Base-by-base conservation (phyloP, 1,140 invertebrate genomes). In the Heterodera carotae region DNA sequence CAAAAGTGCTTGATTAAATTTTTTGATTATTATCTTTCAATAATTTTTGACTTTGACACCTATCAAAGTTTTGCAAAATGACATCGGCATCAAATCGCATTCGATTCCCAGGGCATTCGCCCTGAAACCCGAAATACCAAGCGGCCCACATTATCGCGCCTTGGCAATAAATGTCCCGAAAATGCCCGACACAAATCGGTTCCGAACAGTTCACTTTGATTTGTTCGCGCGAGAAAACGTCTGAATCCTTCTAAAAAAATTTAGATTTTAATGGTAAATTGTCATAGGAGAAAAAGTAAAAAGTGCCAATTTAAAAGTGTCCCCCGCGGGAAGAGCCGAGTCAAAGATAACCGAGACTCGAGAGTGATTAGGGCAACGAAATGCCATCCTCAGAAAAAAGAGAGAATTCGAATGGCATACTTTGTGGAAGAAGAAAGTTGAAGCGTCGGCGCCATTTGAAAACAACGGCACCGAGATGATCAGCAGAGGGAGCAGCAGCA, bases 81-180 rank as follows among this genome's bases (percentile, higher is more conserved):
- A 29, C 69, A 29, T 76, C 36, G 22, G 80, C 27, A 5, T 66
- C 60, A 72, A 71, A 79, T 29, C 27, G 39, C n/a, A 81, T 67
- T 33, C 60, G 69, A 39, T 73, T 82, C 2, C 80, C 80, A 18
- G 80, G 80, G 43, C 80, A 81, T 33, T 67, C 36, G 33, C 71
- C 60, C 62, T 76, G 73, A 18, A 82, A 34, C 29, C 80, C 80
- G 68, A 76, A 81, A 60, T 76, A 76, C 80, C 80, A 81, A n/a
- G 78, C 48, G 2, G 80, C 67, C 66, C 36, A 36, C 34, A 81
- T 67, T 22, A 81, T 69, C 22, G 72, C 53, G 10, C 80, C 80
- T 8, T 59, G 33, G 69, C 80, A 81, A 29, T 81, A 81, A 33
- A 81, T 81, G 39, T 79, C 62, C 25, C 73, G 48, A 39, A 82